Conservation (phyloP, 2,888 invertebrate genomes). For the Lissocephala sabroskyi region DNA sequence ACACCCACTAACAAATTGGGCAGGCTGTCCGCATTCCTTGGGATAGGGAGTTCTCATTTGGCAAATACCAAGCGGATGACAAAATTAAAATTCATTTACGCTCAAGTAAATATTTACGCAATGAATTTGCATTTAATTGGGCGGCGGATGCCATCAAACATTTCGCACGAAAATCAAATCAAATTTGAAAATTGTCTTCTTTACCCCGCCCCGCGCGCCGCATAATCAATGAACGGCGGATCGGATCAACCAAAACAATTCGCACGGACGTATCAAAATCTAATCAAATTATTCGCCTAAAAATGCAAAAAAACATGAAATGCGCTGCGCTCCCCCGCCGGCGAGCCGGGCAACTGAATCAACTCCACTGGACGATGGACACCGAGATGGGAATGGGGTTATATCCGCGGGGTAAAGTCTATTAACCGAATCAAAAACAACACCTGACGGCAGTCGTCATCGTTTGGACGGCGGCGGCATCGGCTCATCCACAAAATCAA, state of each 20-base stretch:
- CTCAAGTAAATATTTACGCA: conserved; percentile 65
- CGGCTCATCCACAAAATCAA: conserved; percentile 28
- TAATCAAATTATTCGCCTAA: conserved; percentile 59
- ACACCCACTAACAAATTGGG: too few species aligned
- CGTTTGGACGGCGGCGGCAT: neutral
- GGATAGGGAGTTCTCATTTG: too few species aligned
- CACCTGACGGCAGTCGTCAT: neutral
- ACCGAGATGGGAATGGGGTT: neutral
- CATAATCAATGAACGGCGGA: too few species aligned
- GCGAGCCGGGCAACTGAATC: conserved; percentile 25
- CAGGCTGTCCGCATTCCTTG: too few species aligned
- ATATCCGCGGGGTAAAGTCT: neutral
- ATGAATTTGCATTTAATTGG: conserved; percentile 62
- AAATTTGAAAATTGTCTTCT: conserved; percentile 31
- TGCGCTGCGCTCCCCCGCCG: conserved; percentile 45
- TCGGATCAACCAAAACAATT: conserved; percentile 48
- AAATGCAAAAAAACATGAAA: conserved; percentile 41
- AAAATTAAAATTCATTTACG: conserved; percentile 63
- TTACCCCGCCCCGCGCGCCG: too few species aligned
- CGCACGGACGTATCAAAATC: conserved; percentile 48
- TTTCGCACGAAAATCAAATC: conserved; percentile 39
- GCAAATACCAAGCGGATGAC: conserved; percentile 18
- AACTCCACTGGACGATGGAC: conserved; percentile 26
- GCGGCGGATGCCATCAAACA: conserved; percentile 36
- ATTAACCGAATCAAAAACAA: conserved; percentile 2